Conservation (phyloP, 2,113 vertebrate species). For the Electrona antarctica region DNA sequence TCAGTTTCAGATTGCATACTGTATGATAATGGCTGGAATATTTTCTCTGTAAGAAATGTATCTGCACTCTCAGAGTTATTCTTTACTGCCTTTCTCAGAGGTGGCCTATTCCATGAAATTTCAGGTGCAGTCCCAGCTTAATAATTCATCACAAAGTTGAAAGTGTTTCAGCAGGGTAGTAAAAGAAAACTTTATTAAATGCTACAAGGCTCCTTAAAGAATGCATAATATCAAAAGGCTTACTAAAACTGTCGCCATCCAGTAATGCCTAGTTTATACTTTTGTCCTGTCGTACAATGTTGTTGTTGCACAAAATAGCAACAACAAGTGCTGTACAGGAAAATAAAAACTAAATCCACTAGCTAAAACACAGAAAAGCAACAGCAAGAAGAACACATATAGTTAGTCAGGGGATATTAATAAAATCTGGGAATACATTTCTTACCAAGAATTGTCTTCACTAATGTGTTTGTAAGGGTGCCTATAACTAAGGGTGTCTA, state of each 20-base stretch:
- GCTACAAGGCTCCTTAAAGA: conserved; percentile 26
- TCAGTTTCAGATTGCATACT: not conserved
- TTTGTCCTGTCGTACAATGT: not conserved
- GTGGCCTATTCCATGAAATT: not conserved
- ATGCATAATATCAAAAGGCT: not conserved
- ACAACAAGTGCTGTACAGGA: no score
- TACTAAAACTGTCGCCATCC: not conserved
- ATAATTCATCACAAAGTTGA: conserved; percentile 23
- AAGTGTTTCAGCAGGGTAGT: conserved; percentile 6
- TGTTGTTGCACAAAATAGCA: not conserved
- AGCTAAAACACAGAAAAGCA: no score
- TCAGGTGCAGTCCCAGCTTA: not conserved
- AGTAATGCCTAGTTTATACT: not conserved
- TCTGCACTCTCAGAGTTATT: not conserved
- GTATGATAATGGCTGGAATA: not conserved
- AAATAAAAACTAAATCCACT: no score
- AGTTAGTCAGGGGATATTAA: no score
- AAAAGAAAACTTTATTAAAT: conserved; percentile 19
- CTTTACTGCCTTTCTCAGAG: not conserved
- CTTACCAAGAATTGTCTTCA: no score
- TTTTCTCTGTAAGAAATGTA: not conserved
- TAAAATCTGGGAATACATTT: no score
- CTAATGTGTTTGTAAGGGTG: no score
- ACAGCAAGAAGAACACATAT: no score
- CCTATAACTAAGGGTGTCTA: no score